Base-by-base conservation (phyloP, 92 coral and sea anemone genomes). In the Micromussa lordhowensis region DNA sequence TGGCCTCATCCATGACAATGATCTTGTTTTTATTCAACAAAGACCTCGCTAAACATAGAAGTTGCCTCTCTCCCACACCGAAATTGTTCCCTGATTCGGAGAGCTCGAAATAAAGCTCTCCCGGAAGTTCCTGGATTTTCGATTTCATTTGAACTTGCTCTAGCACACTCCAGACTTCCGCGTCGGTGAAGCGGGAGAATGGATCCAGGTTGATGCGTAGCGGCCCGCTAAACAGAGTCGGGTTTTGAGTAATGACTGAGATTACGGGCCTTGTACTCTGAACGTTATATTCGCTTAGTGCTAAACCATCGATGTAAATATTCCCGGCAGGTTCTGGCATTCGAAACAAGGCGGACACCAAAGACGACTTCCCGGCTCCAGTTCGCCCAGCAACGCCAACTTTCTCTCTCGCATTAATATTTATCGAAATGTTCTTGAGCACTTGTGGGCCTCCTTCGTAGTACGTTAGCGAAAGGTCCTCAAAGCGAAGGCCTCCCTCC, bases 321-420 rank as follows among this genome's bases (percentile, higher is more conserved):
- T 93, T 81, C 18, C 99, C 99, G 12, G 87, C 80, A 13, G 99
- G 98, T 53, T 98, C 98, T 35, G 98, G 95, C 95, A 98, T 92
- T 66, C 99, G 89, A 77, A 98, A 98, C 49, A 98, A 79, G 29
- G 99, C 99, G 68, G 98, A 82, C 8, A 96, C 96, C 78, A 98
- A 86, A 16, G 99, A 96, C 30, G 99, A 98, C 68, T 98, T 98
- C 6, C 99, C 99, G 31, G 99, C 99, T 54, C 99, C 99, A 0
- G 99, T 98, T 28, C 99, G 89, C 12, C 99, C 99, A 1, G 96
- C 99, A 8, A 98, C 96, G n/a, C 99, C 99, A 22, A 98, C 92
- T 89, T 93, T 87, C 79, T 91, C 97, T 22, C 94, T 90, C 14
- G 95, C 92, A 51, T 93, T 87, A 75, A 95, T 91, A 19, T 86